A percentile compares a stretch with the other conserved stretches of the same genome.
Evolutionary conservation across 1,140 invertebrate genomes (phyloP).

Genomic region (Musca domestica): DNA sequence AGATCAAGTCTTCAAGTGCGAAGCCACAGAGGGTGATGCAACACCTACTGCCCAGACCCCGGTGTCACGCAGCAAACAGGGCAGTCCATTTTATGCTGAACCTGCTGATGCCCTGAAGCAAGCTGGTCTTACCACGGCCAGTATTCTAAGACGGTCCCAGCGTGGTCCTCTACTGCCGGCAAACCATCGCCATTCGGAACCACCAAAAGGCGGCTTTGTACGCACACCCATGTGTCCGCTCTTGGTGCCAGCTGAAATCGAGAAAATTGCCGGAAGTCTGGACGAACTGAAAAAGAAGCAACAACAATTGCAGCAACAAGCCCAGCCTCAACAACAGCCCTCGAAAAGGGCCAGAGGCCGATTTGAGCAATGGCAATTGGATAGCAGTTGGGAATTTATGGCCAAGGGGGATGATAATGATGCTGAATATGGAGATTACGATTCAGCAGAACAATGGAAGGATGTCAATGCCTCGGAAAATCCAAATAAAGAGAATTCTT

Average conservation of each 20-base stretch:
- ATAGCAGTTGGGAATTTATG: slow-evolving; percentile 85
- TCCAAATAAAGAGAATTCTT: slow-evolving; percentile 42
- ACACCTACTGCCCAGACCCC: slow-evolving; percentile 46
- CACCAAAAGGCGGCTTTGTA: slow-evolving; percentile 52
- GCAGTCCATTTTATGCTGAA: slow-evolving; percentile 88
- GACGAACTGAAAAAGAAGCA: slow-evolving; percentile 52
- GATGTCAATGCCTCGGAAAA: neutral
- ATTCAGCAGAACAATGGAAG: slow-evolving; percentile 38
- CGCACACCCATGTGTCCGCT: slow-evolving; percentile 30
- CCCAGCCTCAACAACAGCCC: slow-evolving; percentile 32
- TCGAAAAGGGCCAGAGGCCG: slow-evolving; percentile 46
- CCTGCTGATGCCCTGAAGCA: slow-evolving; percentile 77
- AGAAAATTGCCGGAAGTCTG: slow-evolving; percentile 47
- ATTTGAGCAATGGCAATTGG: slow-evolving; percentile 73
- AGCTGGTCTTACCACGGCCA: slow-evolving; percentile 54
- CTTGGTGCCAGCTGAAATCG: slow-evolving; percentile 41
- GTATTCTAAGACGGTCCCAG: slow-evolving; percentile 51
- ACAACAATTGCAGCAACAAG: slow-evolving; percentile 30
- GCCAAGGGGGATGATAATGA: slow-evolving; percentile 58
- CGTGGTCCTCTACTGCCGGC: slow-evolving; percentile 42
- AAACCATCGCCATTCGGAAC: slow-evolving; percentile 61
- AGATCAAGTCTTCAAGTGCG: slow-evolving; percentile 27
- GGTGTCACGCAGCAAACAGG: slow-evolving; percentile 55
- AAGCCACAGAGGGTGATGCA: slow-evolving; percentile 30
- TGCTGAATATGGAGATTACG: slow-evolving; percentile 34